phyloP scores from a whole-genome alignment of 2,888 invertebrate genomes.

The Leptothorax acervorum region DNA sequence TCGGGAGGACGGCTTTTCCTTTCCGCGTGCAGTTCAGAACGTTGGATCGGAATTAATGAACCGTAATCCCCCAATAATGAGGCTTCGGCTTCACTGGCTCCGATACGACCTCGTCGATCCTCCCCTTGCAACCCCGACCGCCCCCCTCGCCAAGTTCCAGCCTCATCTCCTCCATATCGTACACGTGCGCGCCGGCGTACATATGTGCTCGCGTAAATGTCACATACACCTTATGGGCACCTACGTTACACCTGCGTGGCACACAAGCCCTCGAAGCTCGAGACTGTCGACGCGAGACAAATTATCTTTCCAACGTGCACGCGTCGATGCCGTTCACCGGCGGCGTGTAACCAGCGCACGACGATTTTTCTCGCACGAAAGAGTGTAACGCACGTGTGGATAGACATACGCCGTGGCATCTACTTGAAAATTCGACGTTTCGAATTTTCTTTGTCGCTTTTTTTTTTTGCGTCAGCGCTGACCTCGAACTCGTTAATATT shows the following conservation, averaged over 20 bases:
- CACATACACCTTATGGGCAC: constrained; percentile 58
- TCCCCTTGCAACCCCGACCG: constrained; percentile 25
- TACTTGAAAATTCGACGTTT: constrained; percentile 18
- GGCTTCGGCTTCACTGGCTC: constrained; percentile 79
- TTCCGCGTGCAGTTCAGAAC: constrained; percentile 79
- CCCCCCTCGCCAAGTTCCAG: neutral
- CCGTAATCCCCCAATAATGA: constrained; percentile 84
- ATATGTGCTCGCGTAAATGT: constrained; percentile 66
- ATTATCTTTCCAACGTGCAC: constrained; percentile 70
- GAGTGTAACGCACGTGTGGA: constrained; percentile 51
- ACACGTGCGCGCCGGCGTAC: constrained; percentile 38
- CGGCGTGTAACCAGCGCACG: constrained; percentile 64
- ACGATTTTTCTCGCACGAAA: constrained; percentile 59
- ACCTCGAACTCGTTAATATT: constrained; percentile 54
- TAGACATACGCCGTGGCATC: neutral
- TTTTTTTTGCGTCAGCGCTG: constrained; percentile 55
- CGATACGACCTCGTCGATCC: constrained; percentile 76
- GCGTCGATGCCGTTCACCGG: constrained; percentile 70
- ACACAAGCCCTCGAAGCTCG: constrained; percentile 59
- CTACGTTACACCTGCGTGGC: constrained; percentile 42
- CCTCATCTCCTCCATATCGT: constrained; percentile 53
- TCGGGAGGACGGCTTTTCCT: constrained; percentile 74
- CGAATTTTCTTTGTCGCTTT: constrained; percentile 6
- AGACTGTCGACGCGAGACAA: constrained; percentile 73
- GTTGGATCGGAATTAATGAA: constrained; percentile 82